A percentile compares a stretch with the other conserved stretches of the same genome.
These are phyloP conservation scores for Tenebrosternarchus preto DNA, from an alignment of 2,113 vertebrate species.

Conservation along the genomic window DNA sequence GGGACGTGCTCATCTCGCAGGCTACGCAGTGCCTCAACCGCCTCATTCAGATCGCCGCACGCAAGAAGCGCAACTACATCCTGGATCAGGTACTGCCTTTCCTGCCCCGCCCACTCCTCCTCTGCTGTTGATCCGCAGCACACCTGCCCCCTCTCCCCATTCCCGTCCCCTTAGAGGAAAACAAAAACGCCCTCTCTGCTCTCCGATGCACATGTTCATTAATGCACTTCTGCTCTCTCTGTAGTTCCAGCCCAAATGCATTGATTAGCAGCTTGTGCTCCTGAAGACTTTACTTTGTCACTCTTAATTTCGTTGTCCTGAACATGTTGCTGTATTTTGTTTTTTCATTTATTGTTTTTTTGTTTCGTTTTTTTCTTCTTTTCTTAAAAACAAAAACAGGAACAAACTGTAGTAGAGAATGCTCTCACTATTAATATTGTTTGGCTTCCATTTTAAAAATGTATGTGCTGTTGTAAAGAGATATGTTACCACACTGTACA, in stretches of 20 bases:
- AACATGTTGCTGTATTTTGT: slow-evolving; percentile 48
- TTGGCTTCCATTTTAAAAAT: slow-evolving; percentile 28
- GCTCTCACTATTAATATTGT: slow-evolving; percentile 43
- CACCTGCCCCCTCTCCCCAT: not conserved
- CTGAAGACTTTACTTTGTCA: slow-evolving; percentile 43
- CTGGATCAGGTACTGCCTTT: slow-evolving; percentile 79
- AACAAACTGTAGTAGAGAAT: slow-evolving; percentile 42
- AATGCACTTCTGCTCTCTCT: slow-evolving; percentile 52
- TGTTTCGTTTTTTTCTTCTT: slow-evolving; percentile 26
- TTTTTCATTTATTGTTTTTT: slow-evolving; percentile 14
- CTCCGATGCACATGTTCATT: slow-evolving; percentile 55
- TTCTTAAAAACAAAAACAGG: slow-evolving; percentile 20
- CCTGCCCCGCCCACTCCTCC: not conserved
- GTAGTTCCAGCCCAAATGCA: slow-evolving; percentile 45
- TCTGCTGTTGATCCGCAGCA: slow-evolving; percentile 10
- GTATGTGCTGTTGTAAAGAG: slow-evolving; percentile 60
- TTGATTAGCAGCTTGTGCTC: slow-evolving; percentile 46
- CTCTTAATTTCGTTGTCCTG: slow-evolving; percentile 43
- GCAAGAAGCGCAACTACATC: slow-evolving; percentile 85
- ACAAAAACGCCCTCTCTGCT: slow-evolving; percentile 27
- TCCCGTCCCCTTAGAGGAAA: slow-evolving; percentile 8
- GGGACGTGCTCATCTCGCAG: slow-evolving; percentile 84
- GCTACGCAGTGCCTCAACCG: slow-evolving; percentile 85
- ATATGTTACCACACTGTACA: slow-evolving; percentile 74
- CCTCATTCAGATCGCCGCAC: slow-evolving; percentile 83